These are phyloP conservation scores for Xanthia icteritia DNA, from an alignment of 2,888 invertebrate species.

Conservation along the genomic window DNA sequence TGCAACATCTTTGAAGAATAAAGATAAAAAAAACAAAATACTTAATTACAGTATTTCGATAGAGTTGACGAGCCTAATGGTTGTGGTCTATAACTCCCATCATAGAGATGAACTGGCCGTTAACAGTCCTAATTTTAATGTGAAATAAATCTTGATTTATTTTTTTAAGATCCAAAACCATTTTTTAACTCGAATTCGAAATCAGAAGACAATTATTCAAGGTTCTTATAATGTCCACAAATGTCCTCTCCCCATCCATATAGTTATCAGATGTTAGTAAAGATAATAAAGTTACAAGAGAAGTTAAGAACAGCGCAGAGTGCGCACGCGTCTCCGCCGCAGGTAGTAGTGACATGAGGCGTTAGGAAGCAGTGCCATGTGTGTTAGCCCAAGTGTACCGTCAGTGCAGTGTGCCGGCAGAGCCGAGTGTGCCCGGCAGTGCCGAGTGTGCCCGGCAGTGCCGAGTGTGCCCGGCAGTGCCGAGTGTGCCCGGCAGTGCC, in stretches of 20 bases:
- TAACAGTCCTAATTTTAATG: background rate
- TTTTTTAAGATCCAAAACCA: background rate
- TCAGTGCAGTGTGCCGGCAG: background rate
- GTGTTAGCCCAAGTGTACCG: slow-evolving; percentile 12
- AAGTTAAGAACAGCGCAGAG: slow-evolving; percentile 5
- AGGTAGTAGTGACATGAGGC: slow-evolving; percentile 48
- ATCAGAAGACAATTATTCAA: background rate
- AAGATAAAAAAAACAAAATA: background rate
- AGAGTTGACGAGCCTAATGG: slow-evolving; percentile 35
- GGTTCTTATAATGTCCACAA: background rate
- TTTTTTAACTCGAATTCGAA: background rate
- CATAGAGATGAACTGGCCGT: background rate
- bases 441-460: background rate
- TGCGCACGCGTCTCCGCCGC: slow-evolving; percentile 12
- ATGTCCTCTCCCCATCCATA: background rate
- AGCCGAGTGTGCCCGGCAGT: background rate
- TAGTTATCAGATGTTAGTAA: background rate
- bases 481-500: background rate
- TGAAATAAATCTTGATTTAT: slow-evolving; percentile 7
- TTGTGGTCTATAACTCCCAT: background rate
- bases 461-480: background rate
- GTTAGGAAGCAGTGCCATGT: slow-evolving; percentile 47
- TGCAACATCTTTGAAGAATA: background rate
- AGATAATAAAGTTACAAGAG: slow-evolving; percentile 1
- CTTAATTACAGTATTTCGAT: background rate